Percentiles rank a stretch among this genome's conserved stretches.
phyloP scores from a whole-genome alignment of 1,140 invertebrate genomes.

The Apis dorsata region DNA sequence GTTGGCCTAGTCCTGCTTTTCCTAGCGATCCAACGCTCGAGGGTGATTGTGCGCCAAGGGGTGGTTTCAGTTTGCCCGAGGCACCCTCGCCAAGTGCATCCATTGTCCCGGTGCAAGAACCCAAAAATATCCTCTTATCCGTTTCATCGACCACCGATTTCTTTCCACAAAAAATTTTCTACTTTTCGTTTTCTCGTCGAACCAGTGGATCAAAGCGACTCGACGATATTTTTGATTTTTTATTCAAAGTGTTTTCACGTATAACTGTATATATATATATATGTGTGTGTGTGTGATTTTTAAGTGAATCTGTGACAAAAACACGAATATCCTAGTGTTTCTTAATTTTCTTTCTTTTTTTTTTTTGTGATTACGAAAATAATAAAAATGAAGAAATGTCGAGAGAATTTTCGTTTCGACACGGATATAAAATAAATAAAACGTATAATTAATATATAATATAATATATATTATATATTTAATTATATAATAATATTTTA shows the following conservation, averaged over 20 bases:
- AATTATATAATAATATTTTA: too few relatives aligned
- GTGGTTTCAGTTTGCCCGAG: slow-evolving; percentile 73
- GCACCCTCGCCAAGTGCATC: slow-evolving; percentile 75
- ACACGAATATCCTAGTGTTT: too few relatives aligned
- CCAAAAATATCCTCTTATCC: slow-evolving; percentile 72
- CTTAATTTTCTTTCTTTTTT: too few relatives aligned
- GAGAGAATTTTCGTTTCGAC: slow-evolving; percentile 56
- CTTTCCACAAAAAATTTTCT: neutral
- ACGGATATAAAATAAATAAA: slow-evolving; percentile 57
- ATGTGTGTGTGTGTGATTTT: too few relatives aligned
- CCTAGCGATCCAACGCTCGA: slow-evolving; percentile 46
- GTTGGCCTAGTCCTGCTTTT: slow-evolving; percentile 53
- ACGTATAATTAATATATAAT: neutral
- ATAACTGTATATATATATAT: too few relatives aligned
- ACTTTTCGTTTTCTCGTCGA: neutral
- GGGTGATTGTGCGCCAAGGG: slow-evolving; percentile 64
- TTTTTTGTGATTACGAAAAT: too few relatives aligned
- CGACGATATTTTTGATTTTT: too few relatives aligned
- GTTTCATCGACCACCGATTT: slow-evolving; percentile 44
- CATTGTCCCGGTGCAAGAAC: slow-evolving; percentile 73
- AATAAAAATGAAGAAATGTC: slow-evolving; percentile 29
- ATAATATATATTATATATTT: too few relatives aligned
- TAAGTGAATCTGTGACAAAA: too few relatives aligned
- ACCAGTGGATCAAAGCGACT: neutral
- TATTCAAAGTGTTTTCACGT: too few relatives aligned